Evolutionary conservation across 2,888 invertebrate species (phyloP).

Genomic region (Crossocerus cetratus): DNA sequence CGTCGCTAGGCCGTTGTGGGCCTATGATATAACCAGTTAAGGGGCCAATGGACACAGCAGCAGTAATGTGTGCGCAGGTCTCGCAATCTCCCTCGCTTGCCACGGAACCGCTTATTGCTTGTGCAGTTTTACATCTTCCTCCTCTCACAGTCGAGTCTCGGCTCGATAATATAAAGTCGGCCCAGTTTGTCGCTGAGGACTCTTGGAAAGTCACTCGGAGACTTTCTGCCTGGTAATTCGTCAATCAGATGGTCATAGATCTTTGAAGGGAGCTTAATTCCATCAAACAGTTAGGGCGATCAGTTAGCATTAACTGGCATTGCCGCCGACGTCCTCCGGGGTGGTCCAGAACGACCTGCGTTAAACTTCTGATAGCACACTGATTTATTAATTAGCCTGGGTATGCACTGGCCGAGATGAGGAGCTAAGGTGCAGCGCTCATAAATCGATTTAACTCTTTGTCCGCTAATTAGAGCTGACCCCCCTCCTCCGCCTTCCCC

Average conservation of each 20-base stretch:
- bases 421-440: no score
- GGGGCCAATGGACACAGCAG: conserved; percentile 33
- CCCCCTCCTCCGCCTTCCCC: no score
- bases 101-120: conserved; percentile 27
- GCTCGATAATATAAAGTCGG: background rate
- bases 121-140: conserved; percentile 21
- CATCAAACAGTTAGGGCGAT: conserved; percentile 42
- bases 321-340: conserved; percentile 37
- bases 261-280: background rate
- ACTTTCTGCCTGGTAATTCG: no score
- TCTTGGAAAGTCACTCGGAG: no score
- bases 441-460: no score
- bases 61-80: background rate
- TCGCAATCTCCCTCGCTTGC: conserved; percentile 31
- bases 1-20: conserved; percentile 46
- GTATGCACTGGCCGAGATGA: no score
- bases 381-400: no score
- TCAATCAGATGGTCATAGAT: no score
- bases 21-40: conserved; percentile 59
- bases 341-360: conserved; percentile 16
- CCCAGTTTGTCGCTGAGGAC: no score
- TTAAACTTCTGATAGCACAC: background rate
- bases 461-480: no score
- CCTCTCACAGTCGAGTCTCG: no score
- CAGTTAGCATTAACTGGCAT: conserved; percentile 32